Evolutionary conservation across 2,113 vertebrate genomes (phyloP), one percentile per base, ranked within the genome.

Genomic region (Callipepla squamata): DNA sequence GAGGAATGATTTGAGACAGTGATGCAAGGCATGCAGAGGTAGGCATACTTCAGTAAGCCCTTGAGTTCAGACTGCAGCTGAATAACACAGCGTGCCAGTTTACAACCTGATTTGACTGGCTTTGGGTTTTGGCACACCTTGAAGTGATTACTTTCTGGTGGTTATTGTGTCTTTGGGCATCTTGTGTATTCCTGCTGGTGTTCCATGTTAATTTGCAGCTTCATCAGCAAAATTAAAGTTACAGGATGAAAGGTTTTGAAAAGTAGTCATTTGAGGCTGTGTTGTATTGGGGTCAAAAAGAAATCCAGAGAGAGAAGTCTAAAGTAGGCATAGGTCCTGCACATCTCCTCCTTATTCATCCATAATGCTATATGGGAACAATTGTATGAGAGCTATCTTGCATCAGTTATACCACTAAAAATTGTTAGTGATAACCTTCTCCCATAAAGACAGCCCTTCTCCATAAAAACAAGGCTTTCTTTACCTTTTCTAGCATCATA

Each of bases 401-500:
- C 81, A 55, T 25, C 42, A 30, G 0, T 69, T 22, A 59, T 11
- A 6, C 13, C 57, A 50, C 69, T 63, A 89, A 62, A 45, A 19
- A 45, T 44, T 5, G 0, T 7, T 42, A 19, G 22, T 22, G 47
- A 23, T 42, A 78, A 0, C 22, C 21, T 16, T 75, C 16, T 13
- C 32, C 2, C 1, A 0, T 3, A 67, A 67, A 57, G 78, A 20
- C 57, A 51, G 40, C 40, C 40, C 40, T 40, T 13, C 40, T 40
- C 2, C 1, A 0, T 3, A 67, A 67, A 57, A 74, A 22, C 57
- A 51, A 67, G 58, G 28, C 38, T 61, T 53, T 51, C 47, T 18
- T 70, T 78, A 28, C 57, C 47, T 90, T 78, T 59, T 48, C 34
- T 44, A 65, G 44, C 74, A 65, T 51, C n/a, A 61, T 0, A 0